A percentile compares a stretch with the other conserved stretches of the same genome.
phyloP scores from a whole-genome alignment of 1,140 invertebrate species.

The Laupala kohalensis region DNA sequence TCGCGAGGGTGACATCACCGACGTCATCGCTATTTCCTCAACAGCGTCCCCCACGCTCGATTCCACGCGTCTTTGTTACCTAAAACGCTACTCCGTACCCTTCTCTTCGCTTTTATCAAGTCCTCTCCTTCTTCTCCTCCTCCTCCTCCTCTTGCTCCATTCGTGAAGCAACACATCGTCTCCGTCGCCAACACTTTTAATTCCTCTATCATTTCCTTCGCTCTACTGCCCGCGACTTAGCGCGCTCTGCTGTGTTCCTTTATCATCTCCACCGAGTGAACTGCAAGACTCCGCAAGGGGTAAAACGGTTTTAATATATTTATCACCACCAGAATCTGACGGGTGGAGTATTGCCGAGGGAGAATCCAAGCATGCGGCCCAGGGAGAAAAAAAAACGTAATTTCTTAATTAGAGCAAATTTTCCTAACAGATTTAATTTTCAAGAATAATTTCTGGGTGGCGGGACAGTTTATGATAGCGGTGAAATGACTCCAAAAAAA shows the following conservation, averaged over 20 bases:
- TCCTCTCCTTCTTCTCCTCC: too few species aligned
- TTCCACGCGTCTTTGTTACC: too few species aligned
- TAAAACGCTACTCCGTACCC: too few species aligned
- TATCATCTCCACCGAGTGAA: neutral
- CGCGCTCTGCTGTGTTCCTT: too few species aligned
- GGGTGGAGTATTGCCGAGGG: neutral
- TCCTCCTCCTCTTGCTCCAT: too few species aligned
- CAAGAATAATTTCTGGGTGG: neutral
- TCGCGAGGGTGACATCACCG: neutral
- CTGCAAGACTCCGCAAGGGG: neutral
- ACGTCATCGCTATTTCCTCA: neutral
- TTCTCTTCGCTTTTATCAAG: too few species aligned
- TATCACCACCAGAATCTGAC: neutral
- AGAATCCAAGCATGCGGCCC: neutral
- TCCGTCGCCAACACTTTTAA: too few species aligned
- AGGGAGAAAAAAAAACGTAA: neutral
- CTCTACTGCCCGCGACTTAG: too few species aligned
- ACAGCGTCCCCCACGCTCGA: too few species aligned
- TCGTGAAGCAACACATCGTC: too few species aligned
- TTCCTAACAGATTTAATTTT: neutral
- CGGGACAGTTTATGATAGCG: neutral
- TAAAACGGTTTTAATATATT: neutral
- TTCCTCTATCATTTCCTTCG: too few species aligned
- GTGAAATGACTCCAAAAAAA: neutral
- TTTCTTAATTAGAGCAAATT: neutral